Evolutionary conservation across 2,888 invertebrate genomes (phyloP).

Genomic region (Sericinus montela): DNA sequence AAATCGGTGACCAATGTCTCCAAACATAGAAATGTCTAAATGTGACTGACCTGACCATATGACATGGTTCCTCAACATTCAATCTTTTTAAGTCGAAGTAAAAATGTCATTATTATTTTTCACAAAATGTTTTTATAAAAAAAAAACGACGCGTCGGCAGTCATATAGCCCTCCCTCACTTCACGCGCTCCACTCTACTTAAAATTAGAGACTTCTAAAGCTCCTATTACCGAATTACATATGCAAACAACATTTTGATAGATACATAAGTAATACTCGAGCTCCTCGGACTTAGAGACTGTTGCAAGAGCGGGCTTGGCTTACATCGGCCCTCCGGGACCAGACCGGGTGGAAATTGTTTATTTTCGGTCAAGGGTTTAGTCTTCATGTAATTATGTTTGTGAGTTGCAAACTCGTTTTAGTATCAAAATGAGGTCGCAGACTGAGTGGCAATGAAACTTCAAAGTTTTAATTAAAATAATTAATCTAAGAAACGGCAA

Average conservation of each 20-base stretch:
- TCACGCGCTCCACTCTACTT: not conserved
- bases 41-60: no score
- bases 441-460: not conserved
- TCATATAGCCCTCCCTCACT: not conserved
- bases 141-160: not conserved
- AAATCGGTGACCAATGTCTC: no score
- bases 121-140: no score
- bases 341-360: slow-evolving; percentile 1
- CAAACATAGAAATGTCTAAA: no score
- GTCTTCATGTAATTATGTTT: slow-evolving; percentile 1
- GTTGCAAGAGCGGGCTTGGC: not conserved
- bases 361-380: not conserved
- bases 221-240: slow-evolving; percentile 45
- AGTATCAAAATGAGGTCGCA: not conserved
- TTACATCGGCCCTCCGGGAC: slow-evolving; percentile 2
- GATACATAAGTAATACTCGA: slow-evolving; percentile 46
- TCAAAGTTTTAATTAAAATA: no score
- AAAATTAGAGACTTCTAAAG: not conserved
- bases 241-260: slow-evolving; percentile 60
- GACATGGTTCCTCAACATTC: no score
- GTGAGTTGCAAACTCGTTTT: not conserved
- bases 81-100: no score
- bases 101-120: no score
- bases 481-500: no score
- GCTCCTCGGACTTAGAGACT: slow-evolving; percentile 2